Conservation (phyloP, 2,797 vertebrate genomes). For the Buphagus erythrorhynchus region DNA sequence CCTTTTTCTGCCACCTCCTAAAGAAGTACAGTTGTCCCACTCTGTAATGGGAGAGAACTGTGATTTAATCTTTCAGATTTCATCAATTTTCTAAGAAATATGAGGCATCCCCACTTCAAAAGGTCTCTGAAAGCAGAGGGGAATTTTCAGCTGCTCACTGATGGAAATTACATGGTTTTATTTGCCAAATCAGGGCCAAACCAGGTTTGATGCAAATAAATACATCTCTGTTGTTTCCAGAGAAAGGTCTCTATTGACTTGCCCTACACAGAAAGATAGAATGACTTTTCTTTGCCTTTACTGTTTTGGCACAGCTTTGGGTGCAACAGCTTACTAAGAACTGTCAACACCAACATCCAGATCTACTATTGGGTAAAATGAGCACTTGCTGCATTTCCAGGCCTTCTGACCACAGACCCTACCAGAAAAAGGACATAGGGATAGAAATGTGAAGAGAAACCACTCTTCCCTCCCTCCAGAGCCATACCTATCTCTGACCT, state of each 20-base stretch:
- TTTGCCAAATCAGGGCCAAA: not conserved
- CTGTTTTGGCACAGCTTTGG: not conserved
- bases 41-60: not conserved
- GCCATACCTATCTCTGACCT: not conserved
- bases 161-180: not conserved
- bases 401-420: not conserved
- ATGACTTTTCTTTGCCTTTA: not conserved
- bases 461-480: not conserved
- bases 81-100: not conserved
- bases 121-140: not conserved
- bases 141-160: not conserved
- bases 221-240: not conserved
- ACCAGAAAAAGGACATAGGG: not conserved
- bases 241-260: not conserved
- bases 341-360: not conserved
- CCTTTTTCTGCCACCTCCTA: not conserved
- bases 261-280: not conserved
- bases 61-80: not conserved
- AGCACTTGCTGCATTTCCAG: not conserved
- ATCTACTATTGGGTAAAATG: not conserved
- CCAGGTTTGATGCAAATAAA: not conserved
- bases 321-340: not conserved
- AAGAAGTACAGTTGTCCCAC: not conserved
- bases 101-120: not conserved
- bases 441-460: not conserved